Evolutionary conservation across 2,113 vertebrate species (phyloP), one percentile per base, ranked within the genome.

Genomic region (Polyodon spathula): DNA sequence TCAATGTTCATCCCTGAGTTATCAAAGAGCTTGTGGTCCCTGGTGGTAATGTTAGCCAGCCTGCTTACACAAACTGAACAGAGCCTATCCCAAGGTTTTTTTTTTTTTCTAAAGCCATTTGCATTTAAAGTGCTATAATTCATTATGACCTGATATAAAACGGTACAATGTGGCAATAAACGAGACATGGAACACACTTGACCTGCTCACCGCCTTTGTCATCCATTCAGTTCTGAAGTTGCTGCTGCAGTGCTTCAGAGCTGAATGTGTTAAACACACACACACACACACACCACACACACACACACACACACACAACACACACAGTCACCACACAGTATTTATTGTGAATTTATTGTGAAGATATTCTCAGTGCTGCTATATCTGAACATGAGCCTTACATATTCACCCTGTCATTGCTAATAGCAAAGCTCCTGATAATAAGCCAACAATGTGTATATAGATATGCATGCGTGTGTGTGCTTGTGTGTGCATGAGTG

Each of bases 401-500:
- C 46, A 50, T 11, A 50, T 12, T 7, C 46, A 50, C 46, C 46
- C 11, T 14, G 4, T 50, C 46, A 50, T 6, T 50, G 46, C 46
- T 50, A 50, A 50, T 50, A 14, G 44, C 37, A 51, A 58, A 27
- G 38, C 40, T 6, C 38, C 42, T 56, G 58, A 56, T 41, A 56
- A 51, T 14, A 40, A 56, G 58, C n/a, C n/a, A n/a, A n/a, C n/a
- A 10, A 1, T 40, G 14, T 5, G 6, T 8, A 17, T 63, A 63
- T 37, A 37, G 27, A 50, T 38, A 2, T 55, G 54, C 3, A 37
- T 48, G 43, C 7, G 39, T 46, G 54, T 64, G 46, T 58, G 8
- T n/a, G 14, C 50, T 27, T 40, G 52, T 55, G 64, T 15, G 53
- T 40, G 44, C 56, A 59, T 62, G 16, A 14, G n/a, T n/a, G n/a